These are phyloP conservation scores for Noctua fimbriata DNA, from an alignment of 2,888 invertebrate species.

Conservation along the genomic window DNA sequence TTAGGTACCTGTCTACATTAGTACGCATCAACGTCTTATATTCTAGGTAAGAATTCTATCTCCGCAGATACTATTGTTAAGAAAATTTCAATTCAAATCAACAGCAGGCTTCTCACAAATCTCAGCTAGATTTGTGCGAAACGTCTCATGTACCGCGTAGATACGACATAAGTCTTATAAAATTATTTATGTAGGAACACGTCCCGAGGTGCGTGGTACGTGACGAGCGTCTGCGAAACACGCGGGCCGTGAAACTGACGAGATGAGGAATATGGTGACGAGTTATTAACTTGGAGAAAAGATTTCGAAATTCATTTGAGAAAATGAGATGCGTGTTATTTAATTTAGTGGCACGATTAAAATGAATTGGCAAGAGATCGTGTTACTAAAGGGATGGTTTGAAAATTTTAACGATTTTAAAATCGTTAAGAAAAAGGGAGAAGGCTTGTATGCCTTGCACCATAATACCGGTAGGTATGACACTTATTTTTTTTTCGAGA, in stretches of 20 bases:
- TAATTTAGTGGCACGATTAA: neutral
- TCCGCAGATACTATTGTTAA: conserved; percentile 2
- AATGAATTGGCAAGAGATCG: neutral
- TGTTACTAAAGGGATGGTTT: neutral
- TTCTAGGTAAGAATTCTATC: neutral
- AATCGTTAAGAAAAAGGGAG: neutral
- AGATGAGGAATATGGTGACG: conserved; percentile 22
- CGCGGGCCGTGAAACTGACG: conserved; percentile 25
- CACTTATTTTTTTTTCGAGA: no score
- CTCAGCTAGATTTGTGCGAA: conserved; percentile 38
- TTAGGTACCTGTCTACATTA: neutral
- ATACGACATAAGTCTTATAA: conserved; percentile 33
- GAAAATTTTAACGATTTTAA: neutral
- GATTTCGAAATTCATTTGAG: neutral
- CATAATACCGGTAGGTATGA: no score
- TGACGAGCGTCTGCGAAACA: conserved; percentile 56
- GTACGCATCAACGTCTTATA: neutral
- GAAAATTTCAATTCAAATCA: conserved; percentile 44
- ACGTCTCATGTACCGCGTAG: conserved; percentile 12
- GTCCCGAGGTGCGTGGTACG: conserved; percentile 70
- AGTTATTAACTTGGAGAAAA: conserved; percentile 10
- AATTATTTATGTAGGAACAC: conserved; percentile 72
- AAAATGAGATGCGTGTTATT: neutral
- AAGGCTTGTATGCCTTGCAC: neutral
- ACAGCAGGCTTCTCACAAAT: conserved; percentile 40